These are phyloP conservation scores for Capitulum mitella DNA, from an alignment of 2,888 invertebrate species.

Conservation along the genomic window DNA sequence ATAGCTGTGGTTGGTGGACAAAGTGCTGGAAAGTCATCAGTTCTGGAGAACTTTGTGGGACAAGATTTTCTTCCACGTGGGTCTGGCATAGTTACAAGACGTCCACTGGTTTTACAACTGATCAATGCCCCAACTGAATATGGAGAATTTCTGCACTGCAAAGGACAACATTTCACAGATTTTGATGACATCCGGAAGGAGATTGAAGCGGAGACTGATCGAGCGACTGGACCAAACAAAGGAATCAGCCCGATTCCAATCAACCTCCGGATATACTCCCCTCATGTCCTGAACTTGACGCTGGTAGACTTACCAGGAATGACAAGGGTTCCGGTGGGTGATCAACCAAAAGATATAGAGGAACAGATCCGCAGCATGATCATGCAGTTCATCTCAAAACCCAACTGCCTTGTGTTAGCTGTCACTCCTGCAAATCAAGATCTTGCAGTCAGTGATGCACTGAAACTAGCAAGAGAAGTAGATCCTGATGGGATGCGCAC, in stretches of 20 bases:
- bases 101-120: constrained; percentile 88
- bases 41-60: constrained; percentile 99
- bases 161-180: constrained; percentile 92
- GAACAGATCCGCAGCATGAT: constrained; percentile 89
- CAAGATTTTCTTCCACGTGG: constrained; percentile 93
- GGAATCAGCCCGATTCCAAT: constrained; percentile 98
- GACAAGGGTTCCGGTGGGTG: constrained; percentile 95
- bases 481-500: constrained; percentile 93
- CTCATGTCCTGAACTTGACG: constrained; percentile 86
- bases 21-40: constrained; percentile 99
- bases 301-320: constrained; percentile 91
- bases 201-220: constrained; percentile 97
- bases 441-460: constrained; percentile 96
- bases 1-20: constrained; percentile 99
- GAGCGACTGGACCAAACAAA: constrained; percentile 94
- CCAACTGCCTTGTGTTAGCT: constrained; percentile 90
- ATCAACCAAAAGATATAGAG: constrained; percentile 93
- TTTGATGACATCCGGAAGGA: constrained; percentile 92
- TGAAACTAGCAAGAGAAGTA: constrained; percentile 95
- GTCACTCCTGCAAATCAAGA: constrained; percentile 97
- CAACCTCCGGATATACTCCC: constrained; percentile 95
- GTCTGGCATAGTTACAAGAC: constrained; percentile 91
- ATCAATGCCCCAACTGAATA: constrained; percentile 78
- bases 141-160: constrained; percentile 97
- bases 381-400: constrained; percentile 85